phyloP scores from a whole-genome alignment of 1,140 invertebrate genomes.

The Ptiloglossa arizonensis region DNA sequence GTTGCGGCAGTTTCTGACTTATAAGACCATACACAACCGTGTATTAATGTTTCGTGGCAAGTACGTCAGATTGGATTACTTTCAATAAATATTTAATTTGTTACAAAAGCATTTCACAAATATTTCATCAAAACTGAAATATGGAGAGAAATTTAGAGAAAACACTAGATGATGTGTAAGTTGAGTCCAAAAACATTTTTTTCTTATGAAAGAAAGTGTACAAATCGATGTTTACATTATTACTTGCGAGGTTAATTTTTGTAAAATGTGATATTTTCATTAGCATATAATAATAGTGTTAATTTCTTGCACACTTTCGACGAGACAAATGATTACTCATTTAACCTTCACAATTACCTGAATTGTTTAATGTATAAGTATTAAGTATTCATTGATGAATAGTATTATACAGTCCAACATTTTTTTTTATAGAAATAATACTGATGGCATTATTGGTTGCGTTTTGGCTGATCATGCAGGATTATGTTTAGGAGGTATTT shows the following conservation, averaged over 20 bases:
- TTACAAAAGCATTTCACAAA: background rate
- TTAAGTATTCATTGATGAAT: background rate
- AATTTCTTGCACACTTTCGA: background rate
- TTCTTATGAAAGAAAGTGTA: background rate
- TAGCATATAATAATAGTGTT: no score
- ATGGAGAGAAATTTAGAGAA: constrained; percentile 79
- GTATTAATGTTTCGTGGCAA: no score
- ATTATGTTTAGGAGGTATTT: constrained; percentile 78
- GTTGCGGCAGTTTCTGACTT: background rate
- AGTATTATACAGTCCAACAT: constrained; percentile 21
- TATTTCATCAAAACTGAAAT: constrained; percentile 13
- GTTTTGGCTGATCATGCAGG: constrained; percentile 78
- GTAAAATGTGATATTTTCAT: background rate
- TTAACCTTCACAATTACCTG: background rate
- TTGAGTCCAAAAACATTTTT: constrained; percentile 16
- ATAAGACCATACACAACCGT: background rate
- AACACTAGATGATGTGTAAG: constrained; percentile 78
- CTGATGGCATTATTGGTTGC: constrained; percentile 73
- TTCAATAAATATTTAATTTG: background rate
- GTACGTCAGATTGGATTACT: background rate
- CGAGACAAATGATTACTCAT: background rate
- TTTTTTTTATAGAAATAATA: constrained; percentile 64
- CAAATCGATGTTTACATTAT: constrained; percentile 14
- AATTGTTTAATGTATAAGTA: background rate
- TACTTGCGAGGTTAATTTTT: background rate